These are phyloP conservation scores for Procambarus virginalis DNA, from an alignment of 1,140 invertebrate genomes.

Conservation along the genomic window DNA sequence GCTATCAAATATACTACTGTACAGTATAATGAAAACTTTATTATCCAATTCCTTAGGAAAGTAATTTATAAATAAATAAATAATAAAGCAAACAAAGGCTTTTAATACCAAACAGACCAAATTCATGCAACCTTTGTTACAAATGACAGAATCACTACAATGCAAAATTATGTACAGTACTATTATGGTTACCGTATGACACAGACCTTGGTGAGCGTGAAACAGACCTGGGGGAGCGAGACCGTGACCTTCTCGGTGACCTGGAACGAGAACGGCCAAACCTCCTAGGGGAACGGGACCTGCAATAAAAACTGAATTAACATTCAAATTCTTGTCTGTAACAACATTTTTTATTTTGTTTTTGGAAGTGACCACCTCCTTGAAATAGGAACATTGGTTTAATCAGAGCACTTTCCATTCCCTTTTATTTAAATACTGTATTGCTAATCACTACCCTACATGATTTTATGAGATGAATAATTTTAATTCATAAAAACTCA, in stretches of 20 bases:
- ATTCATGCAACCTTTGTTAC: background rate
- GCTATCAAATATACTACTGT: no score
- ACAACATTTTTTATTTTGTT: background rate
- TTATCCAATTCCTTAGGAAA: background rate
- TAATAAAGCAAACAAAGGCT: background rate
- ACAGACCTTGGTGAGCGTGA: conserved; percentile 57
- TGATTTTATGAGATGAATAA: background rate
- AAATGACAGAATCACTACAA: background rate
- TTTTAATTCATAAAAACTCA: background rate
- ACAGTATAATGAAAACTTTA: no score
- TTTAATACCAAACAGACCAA: conserved; percentile 7
- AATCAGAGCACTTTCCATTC: conserved; percentile 60
- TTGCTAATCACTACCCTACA: background rate
- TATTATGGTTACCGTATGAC: conserved; percentile 42
- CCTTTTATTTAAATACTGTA: conserved; percentile 2
- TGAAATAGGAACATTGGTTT: conserved; percentile 16
- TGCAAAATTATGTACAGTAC: background rate
- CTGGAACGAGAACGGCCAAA: conserved; percentile 55
- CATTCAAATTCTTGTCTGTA: background rate
- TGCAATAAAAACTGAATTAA: conserved; percentile 38
- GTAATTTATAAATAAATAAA: background rate
- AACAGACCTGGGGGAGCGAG: conserved; percentile 64
- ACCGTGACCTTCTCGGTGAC: conserved; percentile 52
- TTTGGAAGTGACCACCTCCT: conserved; percentile 55
- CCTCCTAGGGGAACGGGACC: conserved; percentile 52